Evolutionary conservation across 2,797 vertebrate species (phyloP).

Genomic region (Antrozous pallidus): DNA sequence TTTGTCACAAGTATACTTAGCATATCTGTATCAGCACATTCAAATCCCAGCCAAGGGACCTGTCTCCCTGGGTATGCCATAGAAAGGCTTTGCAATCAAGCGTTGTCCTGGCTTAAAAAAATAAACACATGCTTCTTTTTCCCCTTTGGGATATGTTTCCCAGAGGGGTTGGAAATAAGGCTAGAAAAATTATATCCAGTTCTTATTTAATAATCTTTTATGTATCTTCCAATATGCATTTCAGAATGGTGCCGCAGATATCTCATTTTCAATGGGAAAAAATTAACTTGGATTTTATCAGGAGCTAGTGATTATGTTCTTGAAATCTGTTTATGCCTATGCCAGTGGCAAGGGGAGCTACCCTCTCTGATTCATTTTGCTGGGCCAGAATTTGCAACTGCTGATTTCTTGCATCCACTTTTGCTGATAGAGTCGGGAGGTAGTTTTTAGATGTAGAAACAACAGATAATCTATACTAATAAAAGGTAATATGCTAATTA

Average conservation of each 20-base stretch:
- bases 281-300: constrained; percentile 49
- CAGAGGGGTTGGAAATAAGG: constrained; percentile 71
- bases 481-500: no score
- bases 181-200: constrained; percentile 74
- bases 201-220: constrained; percentile 79
- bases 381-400: constrained; percentile 27
- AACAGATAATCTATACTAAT: constrained; percentile 56
- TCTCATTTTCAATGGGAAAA: constrained; percentile 67
- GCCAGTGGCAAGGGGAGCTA: neutral
- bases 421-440: constrained; percentile 75
- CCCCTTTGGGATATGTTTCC: constrained; percentile 57
- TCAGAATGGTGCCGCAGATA: constrained; percentile 61
- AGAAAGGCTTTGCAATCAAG: constrained; percentile 10
- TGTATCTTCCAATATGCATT: constrained; percentile 61
- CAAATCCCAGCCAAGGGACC: neutral
- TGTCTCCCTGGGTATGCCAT: neutral
- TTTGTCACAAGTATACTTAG: neutral
- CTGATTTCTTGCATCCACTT: constrained; percentile 71
- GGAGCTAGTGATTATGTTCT: constrained; percentile 44
- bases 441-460: constrained; percentile 78
- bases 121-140: constrained; percentile 55
- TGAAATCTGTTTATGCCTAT: constrained; percentile 57
- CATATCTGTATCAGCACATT: neutral
- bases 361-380: constrained; percentile 64
- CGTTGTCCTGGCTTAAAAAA: constrained; percentile 44